Conservation (phyloP, 2,888 invertebrate genomes). For the Dascillus cervinus region DNA sequence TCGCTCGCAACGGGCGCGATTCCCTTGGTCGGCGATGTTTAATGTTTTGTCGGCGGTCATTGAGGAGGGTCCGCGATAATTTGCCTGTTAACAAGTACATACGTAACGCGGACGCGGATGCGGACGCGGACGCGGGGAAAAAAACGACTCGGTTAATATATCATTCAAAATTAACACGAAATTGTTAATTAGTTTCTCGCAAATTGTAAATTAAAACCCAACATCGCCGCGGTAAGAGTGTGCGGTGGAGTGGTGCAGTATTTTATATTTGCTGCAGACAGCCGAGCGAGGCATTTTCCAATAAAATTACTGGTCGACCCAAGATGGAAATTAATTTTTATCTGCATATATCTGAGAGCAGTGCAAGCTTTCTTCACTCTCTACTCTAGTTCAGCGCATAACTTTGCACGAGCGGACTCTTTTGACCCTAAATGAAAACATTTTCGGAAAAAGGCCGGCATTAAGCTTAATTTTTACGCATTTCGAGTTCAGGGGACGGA, state of each 20-base stretch:
- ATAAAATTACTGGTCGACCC: slow-evolving; percentile 32
- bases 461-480: slow-evolving; percentile 23
- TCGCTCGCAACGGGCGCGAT: too few species aligned
- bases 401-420: slow-evolving; percentile 15
- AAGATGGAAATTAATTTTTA: slow-evolving; percentile 35
- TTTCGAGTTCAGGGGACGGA: too few species aligned
- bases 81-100: too few species aligned
- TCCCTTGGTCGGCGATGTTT: too few species aligned
- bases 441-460: too few species aligned
- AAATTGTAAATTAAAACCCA: slow-evolving; percentile 24
- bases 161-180: slow-evolving; percentile 20
- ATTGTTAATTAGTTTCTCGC: slow-evolving; percentile 23
- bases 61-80: too few species aligned
- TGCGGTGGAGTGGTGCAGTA: slow-evolving; percentile 23
- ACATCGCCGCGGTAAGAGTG: slow-evolving; percentile 18
- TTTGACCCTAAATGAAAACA: too few species aligned
- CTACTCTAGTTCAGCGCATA: slow-evolving; percentile 12
- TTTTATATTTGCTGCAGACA: slow-evolving; percentile 32
- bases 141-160: too few species aligned
- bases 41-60: too few species aligned
- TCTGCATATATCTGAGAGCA: slow-evolving; percentile 30
- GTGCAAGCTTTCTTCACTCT: slow-evolving; percentile 20
- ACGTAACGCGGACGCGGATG: too few species aligned
- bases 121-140: too few species aligned
- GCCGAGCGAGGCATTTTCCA: slow-evolving; percentile 29